Evolutionary conservation across 1,140 invertebrate genomes (phyloP).

Genomic region (Pogonus chalceus): DNA sequence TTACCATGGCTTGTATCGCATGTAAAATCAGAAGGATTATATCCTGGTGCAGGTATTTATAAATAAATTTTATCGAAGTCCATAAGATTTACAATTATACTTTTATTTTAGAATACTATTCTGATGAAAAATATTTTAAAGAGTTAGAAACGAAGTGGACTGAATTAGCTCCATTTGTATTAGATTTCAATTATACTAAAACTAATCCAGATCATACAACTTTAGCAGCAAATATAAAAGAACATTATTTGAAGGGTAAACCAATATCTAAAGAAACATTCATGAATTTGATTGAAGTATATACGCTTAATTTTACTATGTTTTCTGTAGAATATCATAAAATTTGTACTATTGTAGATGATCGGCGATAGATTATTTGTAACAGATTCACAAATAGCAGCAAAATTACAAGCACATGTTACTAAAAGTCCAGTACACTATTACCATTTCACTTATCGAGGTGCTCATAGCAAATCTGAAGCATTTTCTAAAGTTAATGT

Average conservation of each 20-base stretch:
- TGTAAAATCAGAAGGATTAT: constrained; percentile 50
- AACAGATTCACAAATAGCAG: constrained; percentile 40
- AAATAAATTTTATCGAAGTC: constrained; percentile 2
- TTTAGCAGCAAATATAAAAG: constrained; percentile 41
- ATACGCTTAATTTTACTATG: background rate
- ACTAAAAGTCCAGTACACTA: constrained; percentile 44
- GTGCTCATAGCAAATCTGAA: constrained; percentile 41
- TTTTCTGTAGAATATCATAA: background rate
- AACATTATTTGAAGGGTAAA: constrained; percentile 44
- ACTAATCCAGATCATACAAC: constrained; percentile 32
- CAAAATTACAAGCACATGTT: constrained; percentile 39
- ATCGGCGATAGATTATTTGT: constrained; percentile 47
- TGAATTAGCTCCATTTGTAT: constrained; percentile 42
- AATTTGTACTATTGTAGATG: constrained; percentile 30
- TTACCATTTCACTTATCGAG: constrained; percentile 44
- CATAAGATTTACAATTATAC: background rate
- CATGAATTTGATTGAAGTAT: constrained; percentile 25
- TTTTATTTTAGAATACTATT: constrained; percentile 37
- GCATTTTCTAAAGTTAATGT: constrained; percentile 33
- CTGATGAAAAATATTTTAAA: constrained; percentile 33
- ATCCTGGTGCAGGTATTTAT: constrained; percentile 44
- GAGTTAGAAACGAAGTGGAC: constrained; percentile 47
- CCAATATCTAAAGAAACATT: constrained; percentile 37
- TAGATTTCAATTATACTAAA: constrained; percentile 53
- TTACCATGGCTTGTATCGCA: constrained; percentile 48